These are phyloP conservation scores for Pogonus chalceus DNA, from an alignment of 1,140 invertebrate species.

Conservation along the genomic window DNA sequence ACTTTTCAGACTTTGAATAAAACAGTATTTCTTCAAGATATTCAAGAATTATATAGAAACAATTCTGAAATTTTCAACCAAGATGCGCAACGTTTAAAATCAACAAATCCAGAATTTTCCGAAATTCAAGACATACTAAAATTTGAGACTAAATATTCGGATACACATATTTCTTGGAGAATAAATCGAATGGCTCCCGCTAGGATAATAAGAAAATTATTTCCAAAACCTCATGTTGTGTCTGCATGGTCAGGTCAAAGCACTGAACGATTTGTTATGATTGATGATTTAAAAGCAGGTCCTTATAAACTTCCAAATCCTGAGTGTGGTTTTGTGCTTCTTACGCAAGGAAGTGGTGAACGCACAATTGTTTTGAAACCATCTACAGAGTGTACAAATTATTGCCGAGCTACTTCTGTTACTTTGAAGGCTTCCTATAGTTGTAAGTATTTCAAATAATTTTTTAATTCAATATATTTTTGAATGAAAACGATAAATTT, in stretches of 20 bases:
- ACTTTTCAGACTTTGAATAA: constrained; percentile 31
- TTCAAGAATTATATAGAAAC: constrained; percentile 37
- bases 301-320: constrained; percentile 55
- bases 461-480: constrained; percentile 5
- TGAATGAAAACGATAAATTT: no score
- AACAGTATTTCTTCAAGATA: constrained; percentile 30
- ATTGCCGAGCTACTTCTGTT: constrained; percentile 53
- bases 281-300: constrained; percentile 51
- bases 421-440: constrained; percentile 53
- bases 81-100: constrained; percentile 42
- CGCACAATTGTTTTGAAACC: constrained; percentile 54
- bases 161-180: constrained; percentile 46
- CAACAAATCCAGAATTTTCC: constrained; percentile 37
- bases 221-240: constrained; percentile 49
- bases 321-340: constrained; percentile 64
- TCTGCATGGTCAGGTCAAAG: constrained; percentile 54
- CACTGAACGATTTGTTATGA: constrained; percentile 58
- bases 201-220: constrained; percentile 50
- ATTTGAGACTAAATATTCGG: constrained; percentile 23
- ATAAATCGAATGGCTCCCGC: constrained; percentile 58
- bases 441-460: constrained; percentile 44
- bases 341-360: constrained; percentile 53
- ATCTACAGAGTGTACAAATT: constrained; percentile 51
- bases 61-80: constrained; percentile 41
- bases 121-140: constrained; percentile 27